phyloP scores from a whole-genome alignment of 2,888 invertebrate genomes.

The Cataglyphis livida region DNA sequence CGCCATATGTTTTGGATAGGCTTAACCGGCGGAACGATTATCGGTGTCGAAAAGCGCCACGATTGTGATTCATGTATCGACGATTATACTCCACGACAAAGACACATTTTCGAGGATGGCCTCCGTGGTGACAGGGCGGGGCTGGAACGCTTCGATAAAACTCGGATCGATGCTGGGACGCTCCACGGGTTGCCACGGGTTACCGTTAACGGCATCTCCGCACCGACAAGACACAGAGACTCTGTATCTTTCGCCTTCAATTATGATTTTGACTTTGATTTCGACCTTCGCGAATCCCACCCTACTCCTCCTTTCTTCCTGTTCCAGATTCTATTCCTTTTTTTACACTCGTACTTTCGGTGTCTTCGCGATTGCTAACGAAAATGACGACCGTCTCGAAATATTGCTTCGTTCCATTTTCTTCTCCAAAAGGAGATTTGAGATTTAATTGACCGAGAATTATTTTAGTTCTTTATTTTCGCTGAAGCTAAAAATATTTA shows the following conservation, averaged over 20 bases:
- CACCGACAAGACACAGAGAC: slow-evolving; percentile 53
- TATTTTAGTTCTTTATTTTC: slow-evolving; percentile 3
- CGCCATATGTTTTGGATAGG: not conserved
- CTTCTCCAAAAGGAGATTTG: not conserved
- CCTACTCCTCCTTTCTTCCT: not conserved
- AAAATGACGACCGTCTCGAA: slow-evolving; percentile 10
- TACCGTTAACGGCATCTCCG: slow-evolving; percentile 85
- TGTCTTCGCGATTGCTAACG: slow-evolving; percentile 22
- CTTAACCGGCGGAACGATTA: not conserved
- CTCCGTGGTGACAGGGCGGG: slow-evolving; percentile 80
- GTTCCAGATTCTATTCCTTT: slow-evolving; percentile 26
- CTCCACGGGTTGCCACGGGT: slow-evolving; percentile 84
- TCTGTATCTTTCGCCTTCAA: slow-evolving; percentile 67
- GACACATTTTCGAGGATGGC: slow-evolving; percentile 68
- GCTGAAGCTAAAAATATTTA: slow-evolving; percentile 15
- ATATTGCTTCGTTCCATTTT: slow-evolving; percentile 8
- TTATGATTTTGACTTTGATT: slow-evolving; percentile 71
- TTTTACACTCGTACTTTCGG: slow-evolving; percentile 8
- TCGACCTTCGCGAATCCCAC: slow-evolving; percentile 13
- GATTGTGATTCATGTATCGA: slow-evolving; percentile 29
- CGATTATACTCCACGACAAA: slow-evolving; percentile 54
- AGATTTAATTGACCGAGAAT: slow-evolving; percentile 24
- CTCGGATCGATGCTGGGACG: slow-evolving; percentile 85
- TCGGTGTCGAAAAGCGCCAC: not conserved
- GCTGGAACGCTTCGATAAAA: slow-evolving; percentile 84